Conservation (phyloP, 2,888 invertebrate species). For the Chelonus formosanus region DNA sequence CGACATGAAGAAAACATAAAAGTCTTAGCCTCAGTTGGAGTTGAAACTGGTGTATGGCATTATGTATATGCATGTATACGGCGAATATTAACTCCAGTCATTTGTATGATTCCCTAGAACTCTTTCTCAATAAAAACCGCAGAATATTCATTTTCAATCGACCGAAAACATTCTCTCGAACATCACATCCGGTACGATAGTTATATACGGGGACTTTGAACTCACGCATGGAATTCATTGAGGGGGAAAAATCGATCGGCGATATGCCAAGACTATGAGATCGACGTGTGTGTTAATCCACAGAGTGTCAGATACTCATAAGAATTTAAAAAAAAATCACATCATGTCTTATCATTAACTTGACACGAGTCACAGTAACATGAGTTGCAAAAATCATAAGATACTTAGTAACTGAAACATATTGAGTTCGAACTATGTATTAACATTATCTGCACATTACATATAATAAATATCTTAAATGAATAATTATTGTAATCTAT, state of each 20-base stretch:
- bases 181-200: constrained; percentile 28
- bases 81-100: constrained; percentile 1
- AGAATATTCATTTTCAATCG: constrained; percentile 13
- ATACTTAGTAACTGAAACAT: not conserved
- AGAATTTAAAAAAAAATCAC: not conserved
- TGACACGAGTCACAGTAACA: not conserved
- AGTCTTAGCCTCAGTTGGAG: too few species aligned
- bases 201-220: constrained; percentile 30
- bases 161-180: constrained; percentile 14
- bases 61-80: too few species aligned
- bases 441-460: not conserved
- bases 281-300: constrained; percentile 16
- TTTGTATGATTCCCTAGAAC: not conserved
- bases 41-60: too few species aligned
- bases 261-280: constrained; percentile 24
- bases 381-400: not conserved
- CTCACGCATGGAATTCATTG: constrained; percentile 28
- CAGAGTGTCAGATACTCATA: constrained; percentile 1
- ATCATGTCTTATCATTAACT: constrained; percentile 3
- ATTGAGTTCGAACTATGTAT: not conserved
- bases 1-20: too few species aligned
- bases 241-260: constrained; percentile 25
- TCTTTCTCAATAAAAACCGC: too few species aligned
- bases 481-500: too few species aligned
- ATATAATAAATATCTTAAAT: too few species aligned